These are phyloP conservation scores for Parnassius orleans DNA, from an alignment of 2,888 invertebrate genomes.

Conservation along the genomic window DNA sequence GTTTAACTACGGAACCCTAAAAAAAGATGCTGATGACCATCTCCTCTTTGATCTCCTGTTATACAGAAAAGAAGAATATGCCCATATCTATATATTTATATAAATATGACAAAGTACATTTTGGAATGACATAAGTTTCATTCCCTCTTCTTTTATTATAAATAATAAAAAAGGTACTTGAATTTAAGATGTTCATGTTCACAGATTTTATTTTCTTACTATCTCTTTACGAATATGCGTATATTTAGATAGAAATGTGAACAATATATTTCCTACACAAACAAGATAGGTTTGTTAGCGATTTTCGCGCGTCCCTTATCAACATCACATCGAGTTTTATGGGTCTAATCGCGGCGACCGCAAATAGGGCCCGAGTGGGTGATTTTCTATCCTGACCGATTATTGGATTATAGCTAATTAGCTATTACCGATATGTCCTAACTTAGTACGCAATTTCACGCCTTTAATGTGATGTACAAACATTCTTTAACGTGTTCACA, in stretches of 20 bases:
- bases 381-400: conserved; percentile 77
- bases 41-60: too few relatives aligned
- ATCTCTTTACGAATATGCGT: background rate
- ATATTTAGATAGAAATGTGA: conserved; percentile 7
- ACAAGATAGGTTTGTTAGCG: conserved; percentile 48
- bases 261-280: conserved; percentile 26
- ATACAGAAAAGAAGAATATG: too few relatives aligned
- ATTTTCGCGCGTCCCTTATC: conserved; percentile 74
- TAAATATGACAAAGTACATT: too few relatives aligned
- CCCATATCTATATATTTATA: too few relatives aligned
- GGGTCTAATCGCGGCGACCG: conserved; percentile 71
- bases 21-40: too few relatives aligned
- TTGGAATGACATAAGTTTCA: too few relatives aligned
- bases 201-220: too few relatives aligned
- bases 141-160: too few relatives aligned
- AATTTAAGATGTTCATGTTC: too few relatives aligned
- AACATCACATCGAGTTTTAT: conserved; percentile 76
- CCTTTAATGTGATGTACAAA: conserved; percentile 24
- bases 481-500: conserved; percentile 7
- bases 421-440: conserved; percentile 73
- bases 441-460: conserved; percentile 48
- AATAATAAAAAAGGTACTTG: too few relatives aligned
- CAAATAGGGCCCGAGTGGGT: conserved; percentile 75
- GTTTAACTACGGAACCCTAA: too few relatives aligned
- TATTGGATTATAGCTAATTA: conserved; percentile 78